These are phyloP conservation scores for Cydia pomonella DNA, from an alignment of 1,140 invertebrate genomes.

Conservation along the genomic window DNA sequence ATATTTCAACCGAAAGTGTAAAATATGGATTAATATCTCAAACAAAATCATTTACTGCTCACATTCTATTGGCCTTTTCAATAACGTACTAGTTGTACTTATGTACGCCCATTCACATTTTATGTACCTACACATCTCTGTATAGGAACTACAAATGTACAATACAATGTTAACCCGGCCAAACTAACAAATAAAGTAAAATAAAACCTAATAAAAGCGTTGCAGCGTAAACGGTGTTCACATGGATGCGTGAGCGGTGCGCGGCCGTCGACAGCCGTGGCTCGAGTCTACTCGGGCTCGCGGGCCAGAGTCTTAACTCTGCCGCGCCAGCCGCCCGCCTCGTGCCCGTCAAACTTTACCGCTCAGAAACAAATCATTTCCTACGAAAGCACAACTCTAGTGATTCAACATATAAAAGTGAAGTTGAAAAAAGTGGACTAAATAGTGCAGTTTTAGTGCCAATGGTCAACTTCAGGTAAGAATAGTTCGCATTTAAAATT, in stretches of 20 bases:
- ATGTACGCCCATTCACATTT: too few relatives aligned
- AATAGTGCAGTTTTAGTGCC: neutral
- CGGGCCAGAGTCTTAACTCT: neutral
- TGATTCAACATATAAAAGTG: neutral
- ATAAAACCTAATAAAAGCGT: neutral
- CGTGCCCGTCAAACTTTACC: neutral
- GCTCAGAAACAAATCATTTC: neutral
- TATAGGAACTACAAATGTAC: too few relatives aligned
- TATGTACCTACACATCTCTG: too few relatives aligned
- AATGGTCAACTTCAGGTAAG: conserved; percentile 2
- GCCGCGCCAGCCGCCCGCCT: conserved; percentile 4
- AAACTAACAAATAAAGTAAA: neutral
- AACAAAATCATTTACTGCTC: too few relatives aligned
- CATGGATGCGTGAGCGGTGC: conserved; percentile 8
- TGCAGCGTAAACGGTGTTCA: neutral
- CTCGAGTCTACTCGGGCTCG: neutral
- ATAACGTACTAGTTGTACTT: too few relatives aligned
- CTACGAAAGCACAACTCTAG: neutral
- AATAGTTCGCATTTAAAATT: neutral
- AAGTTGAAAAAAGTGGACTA: neutral
- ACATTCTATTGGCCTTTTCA: too few relatives aligned
- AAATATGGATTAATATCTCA: too few relatives aligned
- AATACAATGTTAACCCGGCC: neutral
- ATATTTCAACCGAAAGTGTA: too few relatives aligned
- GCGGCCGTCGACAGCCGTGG: neutral